These are phyloP conservation scores for Mobula birostris DNA, from an alignment of 2,113 vertebrate genomes.

Conservation along the genomic window DNA sequence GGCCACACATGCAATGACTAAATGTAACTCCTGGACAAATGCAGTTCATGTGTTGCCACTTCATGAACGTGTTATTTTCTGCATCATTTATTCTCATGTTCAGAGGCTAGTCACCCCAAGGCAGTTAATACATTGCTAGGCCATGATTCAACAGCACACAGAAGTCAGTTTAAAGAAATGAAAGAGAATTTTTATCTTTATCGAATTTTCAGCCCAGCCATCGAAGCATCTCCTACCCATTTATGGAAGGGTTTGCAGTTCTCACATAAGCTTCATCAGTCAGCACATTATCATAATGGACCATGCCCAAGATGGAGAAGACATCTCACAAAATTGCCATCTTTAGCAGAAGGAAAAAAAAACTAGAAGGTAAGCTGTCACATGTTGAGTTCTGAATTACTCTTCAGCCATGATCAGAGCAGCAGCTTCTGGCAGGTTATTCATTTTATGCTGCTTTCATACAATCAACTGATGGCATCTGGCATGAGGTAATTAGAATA, in stretches of 20 bases:
- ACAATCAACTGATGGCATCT: background rate
- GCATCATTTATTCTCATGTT: background rate
- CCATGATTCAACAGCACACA: too few relatives aligned
- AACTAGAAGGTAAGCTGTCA: background rate
- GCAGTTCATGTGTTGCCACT: background rate
- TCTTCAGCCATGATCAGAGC: background rate
- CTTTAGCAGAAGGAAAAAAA: background rate
- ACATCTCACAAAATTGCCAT: background rate
- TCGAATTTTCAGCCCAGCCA: too few relatives aligned
- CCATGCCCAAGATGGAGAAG: too few relatives aligned
- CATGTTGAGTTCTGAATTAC: background rate
- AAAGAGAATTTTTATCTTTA: too few relatives aligned
- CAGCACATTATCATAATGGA: too few relatives aligned
- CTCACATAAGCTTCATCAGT: too few relatives aligned
- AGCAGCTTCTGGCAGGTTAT: background rate
- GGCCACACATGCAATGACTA: background rate
- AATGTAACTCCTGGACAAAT: background rate
- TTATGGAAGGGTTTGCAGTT: too few relatives aligned
- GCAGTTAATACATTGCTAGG: too few relatives aligned
- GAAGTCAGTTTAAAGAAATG: too few relatives aligned
- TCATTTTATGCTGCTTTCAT: background rate
- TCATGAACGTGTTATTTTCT: background rate
- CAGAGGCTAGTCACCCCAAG: background rate
- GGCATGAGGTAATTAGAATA: too few relatives aligned
- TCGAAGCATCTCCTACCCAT: too few relatives aligned